Evolutionary conservation across 1,140 invertebrate species (phyloP).

Genomic region (Bombus breviceps): DNA sequence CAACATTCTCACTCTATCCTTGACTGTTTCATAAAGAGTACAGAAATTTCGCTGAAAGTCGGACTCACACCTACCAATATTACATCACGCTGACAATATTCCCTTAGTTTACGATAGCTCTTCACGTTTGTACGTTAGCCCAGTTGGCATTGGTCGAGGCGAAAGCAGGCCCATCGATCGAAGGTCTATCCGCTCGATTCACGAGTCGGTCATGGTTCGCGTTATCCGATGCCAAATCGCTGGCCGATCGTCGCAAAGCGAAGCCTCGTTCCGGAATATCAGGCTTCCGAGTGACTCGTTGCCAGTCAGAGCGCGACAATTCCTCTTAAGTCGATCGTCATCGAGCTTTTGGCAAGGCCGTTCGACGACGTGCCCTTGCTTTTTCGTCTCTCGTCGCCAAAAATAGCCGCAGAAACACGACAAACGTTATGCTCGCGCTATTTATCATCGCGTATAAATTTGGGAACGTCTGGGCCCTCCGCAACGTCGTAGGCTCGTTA

Average conservation of each 20-base stretch:
- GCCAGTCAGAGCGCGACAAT: constrained; percentile 51
- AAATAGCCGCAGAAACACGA: constrained; percentile 46
- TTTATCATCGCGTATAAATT: constrained; percentile 32
- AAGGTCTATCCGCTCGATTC: too few relatives aligned
- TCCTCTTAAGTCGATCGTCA: constrained; percentile 50
- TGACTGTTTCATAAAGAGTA: too few relatives aligned
- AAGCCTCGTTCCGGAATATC: constrained; percentile 44
- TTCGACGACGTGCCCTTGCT: constrained; percentile 53
- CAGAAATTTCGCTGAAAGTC: too few relatives aligned
- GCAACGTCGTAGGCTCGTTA: background rate
- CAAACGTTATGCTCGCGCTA: background rate
- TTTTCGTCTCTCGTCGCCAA: constrained; percentile 48
- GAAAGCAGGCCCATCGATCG: background rate
- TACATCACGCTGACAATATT: too few relatives aligned
- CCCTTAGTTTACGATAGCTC: too few relatives aligned
- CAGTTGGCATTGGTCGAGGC: background rate
- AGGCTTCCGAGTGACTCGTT: constrained; percentile 37
- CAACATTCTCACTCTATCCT: too few relatives aligned
- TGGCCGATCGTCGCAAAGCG: background rate
- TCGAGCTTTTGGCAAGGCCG: constrained; percentile 48
- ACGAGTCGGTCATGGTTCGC: background rate
- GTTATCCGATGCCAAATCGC: constrained; percentile 11
- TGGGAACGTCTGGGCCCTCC: background rate
- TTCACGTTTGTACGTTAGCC: background rate
- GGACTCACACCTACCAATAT: too few relatives aligned